Base-by-base conservation (phyloP, 2,797 vertebrate species). In the Rhinogobio ventralis region DNA sequence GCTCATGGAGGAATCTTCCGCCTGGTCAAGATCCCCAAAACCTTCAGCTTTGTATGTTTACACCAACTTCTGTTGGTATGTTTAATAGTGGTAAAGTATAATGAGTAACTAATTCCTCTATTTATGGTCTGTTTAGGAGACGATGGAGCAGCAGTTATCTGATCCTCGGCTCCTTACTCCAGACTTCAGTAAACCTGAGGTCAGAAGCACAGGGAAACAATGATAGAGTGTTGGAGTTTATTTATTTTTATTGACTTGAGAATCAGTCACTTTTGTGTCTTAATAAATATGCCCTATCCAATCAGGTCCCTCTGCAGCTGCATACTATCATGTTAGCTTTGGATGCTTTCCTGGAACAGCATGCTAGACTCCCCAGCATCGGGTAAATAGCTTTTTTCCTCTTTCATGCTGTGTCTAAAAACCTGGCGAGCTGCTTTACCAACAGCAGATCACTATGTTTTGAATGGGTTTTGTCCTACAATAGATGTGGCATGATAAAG, bases 141-240 rank as follows among this genome's bases (percentile, higher is more conserved):
- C 93, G 17, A 85, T 99, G 92, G 96, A 96, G 90, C 95, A 86
- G 79, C 98, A 99, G 93, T 90, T 99, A 90, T 94, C 91, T 89
- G 94, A 97, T 83, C 97, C 98, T 82, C 94, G 92, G 79, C 96
- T 95, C 83, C 94, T 99, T 84, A 95, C 92, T 89, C 96, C 95
- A 17, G 98, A 99, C 93, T 98, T 97, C 89, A 99, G 98, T 93
- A 99, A 97, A 92, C 96, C 98, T 86, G 97, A 99, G 96, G 98
- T 99, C 84, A 91, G 92, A 84, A 83, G 77, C 62, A 46, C 62
- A 85, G 30, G 8, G 9, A 42, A 42, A 42, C 39, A 42, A 42
- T 42, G 39, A 42, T 0, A 42, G 39, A 67, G 20, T 33, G 36
- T 20, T 36, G n/a, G 3, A 76, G n/a, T 55, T 7, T 0, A 20